Evolutionary conservation across 1,140 invertebrate genomes (phyloP).

Genomic region (Adoxophyes honmai): DNA sequence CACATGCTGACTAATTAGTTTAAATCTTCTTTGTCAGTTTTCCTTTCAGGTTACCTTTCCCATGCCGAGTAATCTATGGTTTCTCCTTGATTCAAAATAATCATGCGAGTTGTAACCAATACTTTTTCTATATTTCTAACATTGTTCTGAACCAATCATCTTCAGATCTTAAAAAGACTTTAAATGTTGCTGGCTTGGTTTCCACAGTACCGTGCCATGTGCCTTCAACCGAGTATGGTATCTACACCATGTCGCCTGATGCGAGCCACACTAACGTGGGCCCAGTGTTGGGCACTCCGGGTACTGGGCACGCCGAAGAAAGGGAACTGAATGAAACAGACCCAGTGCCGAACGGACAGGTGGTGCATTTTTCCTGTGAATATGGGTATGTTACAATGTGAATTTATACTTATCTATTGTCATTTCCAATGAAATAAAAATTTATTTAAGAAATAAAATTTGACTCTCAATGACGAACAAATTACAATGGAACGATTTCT

Average conservation of each 20-base stretch:
- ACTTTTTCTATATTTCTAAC: neutral
- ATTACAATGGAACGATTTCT: too few species aligned
- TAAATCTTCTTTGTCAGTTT: too few species aligned
- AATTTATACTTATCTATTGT: too few species aligned
- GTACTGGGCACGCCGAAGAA: constrained; percentile 55
- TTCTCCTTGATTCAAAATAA: neutral
- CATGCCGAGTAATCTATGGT: neutral
- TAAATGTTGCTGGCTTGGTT: neutral
- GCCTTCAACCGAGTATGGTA: constrained; percentile 80
- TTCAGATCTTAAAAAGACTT: too few species aligned
- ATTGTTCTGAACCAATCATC: too few species aligned
- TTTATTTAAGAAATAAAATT: too few species aligned
- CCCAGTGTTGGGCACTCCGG: constrained; percentile 53
- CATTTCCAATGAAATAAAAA: neutral
- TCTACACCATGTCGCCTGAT: constrained; percentile 76
- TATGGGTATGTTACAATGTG: constrained; percentile 75
- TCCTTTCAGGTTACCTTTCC: neutral
- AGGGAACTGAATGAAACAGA: constrained; percentile 76
- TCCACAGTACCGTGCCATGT: constrained; percentile 82
- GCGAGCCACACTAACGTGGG: constrained; percentile 61
- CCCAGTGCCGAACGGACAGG: constrained; percentile 80
- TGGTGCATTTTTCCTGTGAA: constrained; percentile 82
- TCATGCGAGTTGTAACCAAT: neutral
- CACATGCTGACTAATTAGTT: too few species aligned
- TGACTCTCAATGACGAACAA: too few species aligned